A percentile compares a stretch with the other conserved stretches of the same genome.
Evolutionary conservation across 2,797 vertebrate genomes (phyloP).

Genomic region (Macroramphosus scolopax): DNA sequence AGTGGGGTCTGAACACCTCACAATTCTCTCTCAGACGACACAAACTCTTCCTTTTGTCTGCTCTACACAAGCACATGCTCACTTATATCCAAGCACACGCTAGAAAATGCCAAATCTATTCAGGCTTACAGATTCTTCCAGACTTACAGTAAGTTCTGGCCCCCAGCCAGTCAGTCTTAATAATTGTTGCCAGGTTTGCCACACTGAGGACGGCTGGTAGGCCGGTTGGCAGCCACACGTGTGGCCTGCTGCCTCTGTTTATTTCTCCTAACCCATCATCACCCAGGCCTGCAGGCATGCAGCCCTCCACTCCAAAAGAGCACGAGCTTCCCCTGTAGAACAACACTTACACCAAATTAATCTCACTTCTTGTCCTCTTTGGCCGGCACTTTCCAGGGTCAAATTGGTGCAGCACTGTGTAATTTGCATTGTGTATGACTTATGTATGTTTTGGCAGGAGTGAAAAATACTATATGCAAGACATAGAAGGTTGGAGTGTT

Average conservation of each 20-base stretch:
- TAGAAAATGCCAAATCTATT: slow-evolving; percentile 21
- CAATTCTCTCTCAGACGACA: slow-evolving; percentile 6
- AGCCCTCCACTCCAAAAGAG: slow-evolving; percentile 30
- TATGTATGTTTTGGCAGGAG: slow-evolving; percentile 43
- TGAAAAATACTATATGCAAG: slow-evolving; percentile 19
- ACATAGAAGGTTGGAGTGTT: slow-evolving; percentile 19
- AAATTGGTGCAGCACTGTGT: slow-evolving; percentile 37
- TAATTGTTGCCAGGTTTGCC: slow-evolving; percentile 50
- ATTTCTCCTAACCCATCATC: slow-evolving; percentile 34
- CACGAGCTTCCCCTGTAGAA: slow-evolving; percentile 25
- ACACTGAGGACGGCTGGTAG: slow-evolving; percentile 39
- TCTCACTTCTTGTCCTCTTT: slow-evolving; percentile 11
- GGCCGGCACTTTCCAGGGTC: slow-evolving; percentile 42
- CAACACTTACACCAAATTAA: slow-evolving; percentile 28
- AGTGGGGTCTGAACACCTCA: slow-evolving; percentile 32
- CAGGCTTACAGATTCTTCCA: slow-evolving; percentile 33
- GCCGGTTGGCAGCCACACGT: slow-evolving; percentile 41
- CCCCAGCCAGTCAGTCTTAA: slow-evolving; percentile 28
- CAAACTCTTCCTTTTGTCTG: slow-evolving; percentile 12
- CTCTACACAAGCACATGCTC: slow-evolving; percentile 26
- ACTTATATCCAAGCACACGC: slow-evolving; percentile 22
- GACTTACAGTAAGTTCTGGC: slow-evolving; percentile 33
- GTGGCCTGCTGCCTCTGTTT: slow-evolving; percentile 43
- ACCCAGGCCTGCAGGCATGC: slow-evolving; percentile 28
- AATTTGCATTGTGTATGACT: slow-evolving; percentile 29